Evolutionary conservation across 2,797 vertebrate species (phyloP).

Genomic region (Anomalospiza imberbis): DNA sequence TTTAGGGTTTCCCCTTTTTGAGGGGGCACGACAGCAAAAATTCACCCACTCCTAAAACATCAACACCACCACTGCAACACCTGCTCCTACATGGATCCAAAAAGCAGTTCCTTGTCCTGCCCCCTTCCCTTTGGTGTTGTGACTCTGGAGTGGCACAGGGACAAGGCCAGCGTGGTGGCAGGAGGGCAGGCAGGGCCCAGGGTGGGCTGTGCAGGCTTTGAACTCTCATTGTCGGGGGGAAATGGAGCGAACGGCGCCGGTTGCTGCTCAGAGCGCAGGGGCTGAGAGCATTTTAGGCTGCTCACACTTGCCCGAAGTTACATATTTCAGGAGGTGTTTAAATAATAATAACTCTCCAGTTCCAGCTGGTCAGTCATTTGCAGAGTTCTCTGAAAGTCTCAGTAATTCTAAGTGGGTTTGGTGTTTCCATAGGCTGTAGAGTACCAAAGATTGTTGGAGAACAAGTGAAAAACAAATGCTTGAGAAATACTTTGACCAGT

Average conservation of each 20-base stretch:
- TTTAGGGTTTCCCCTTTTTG: neutral
- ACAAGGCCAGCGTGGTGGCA: neutral
- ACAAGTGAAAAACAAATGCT: neutral
- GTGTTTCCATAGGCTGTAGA: neutral
- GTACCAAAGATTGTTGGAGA: neutral
- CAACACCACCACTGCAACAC: fast-evolving
- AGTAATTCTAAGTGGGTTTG: neutral
- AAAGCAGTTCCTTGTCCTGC: neutral
- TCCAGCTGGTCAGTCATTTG: neutral
- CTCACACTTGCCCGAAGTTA: neutral
- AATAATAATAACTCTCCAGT: neutral
- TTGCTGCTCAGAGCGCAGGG: too few species aligned
- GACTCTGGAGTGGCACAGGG: neutral
- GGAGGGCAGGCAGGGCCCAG: neutral
- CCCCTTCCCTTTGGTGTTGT: neutral
- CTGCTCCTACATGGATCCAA: fast-evolving
- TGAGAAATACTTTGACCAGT: neutral
- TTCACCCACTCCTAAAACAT: neutral
- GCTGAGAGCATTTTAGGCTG: neutral
- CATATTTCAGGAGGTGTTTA: neutral
- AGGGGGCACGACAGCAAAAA: neutral
- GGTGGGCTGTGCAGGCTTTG: neutral
- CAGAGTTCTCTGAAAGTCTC: neutral
- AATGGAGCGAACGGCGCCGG: neutral
- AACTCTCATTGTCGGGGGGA: neutral